These are phyloP conservation scores for Euplagia quadripunctaria DNA, from an alignment of 2,888 invertebrate species.

Conservation along the genomic window DNA sequence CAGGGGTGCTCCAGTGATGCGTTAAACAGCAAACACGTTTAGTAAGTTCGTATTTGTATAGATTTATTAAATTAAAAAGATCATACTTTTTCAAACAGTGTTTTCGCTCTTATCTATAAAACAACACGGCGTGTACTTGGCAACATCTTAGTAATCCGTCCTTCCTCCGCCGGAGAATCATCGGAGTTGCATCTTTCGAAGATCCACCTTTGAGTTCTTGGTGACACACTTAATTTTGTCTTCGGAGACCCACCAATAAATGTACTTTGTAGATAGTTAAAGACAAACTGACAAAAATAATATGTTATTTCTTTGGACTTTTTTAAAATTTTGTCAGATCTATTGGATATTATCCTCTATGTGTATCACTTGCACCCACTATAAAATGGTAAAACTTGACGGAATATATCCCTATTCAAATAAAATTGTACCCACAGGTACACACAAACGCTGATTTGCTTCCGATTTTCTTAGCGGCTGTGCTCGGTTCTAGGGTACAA, in stretches of 20 bases:
- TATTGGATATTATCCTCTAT: neutral
- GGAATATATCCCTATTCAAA: neutral
- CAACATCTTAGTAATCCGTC: neutral
- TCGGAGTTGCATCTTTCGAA: neutral
- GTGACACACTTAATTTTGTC: neutral
- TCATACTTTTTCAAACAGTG: too few relatives aligned
- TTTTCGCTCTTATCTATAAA: too few relatives aligned
- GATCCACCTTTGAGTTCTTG: neutral
- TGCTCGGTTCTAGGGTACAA: constrained; percentile 43
- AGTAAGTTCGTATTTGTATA: too few relatives aligned
- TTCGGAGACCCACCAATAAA: neutral
- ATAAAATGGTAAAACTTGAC: neutral
- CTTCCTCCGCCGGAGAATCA: neutral
- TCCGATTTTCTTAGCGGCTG: constrained; percentile 16
- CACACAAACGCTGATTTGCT: constrained; percentile 25
- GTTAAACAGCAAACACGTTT: too few relatives aligned
- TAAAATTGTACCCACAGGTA: constrained; percentile 14
- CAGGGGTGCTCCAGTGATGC: too few relatives aligned
- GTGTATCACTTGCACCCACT: neutral
- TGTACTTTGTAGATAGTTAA: neutral
- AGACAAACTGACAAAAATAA: neutral
- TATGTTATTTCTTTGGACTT: neutral
- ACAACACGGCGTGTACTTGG: neutral
- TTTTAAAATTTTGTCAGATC: neutral
- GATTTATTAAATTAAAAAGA: too few relatives aligned